These are phyloP conservation scores for Sphinx pinastri DNA, from an alignment of 2,888 invertebrate species.

Conservation along the genomic window DNA sequence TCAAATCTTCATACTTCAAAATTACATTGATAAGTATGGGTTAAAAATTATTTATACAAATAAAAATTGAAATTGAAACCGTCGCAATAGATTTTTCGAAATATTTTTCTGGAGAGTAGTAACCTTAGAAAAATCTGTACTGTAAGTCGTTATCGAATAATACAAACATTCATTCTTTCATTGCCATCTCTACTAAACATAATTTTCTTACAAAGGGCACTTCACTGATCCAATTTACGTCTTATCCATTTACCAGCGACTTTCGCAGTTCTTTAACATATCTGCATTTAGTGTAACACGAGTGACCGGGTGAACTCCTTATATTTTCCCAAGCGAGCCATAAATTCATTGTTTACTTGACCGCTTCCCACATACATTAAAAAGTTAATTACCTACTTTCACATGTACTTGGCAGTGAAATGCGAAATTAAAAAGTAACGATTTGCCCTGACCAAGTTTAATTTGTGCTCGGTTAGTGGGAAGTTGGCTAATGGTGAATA, in stretches of 20 bases:
- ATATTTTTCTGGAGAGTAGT: no score
- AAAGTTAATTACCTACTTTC: slow-evolving; percentile 20
- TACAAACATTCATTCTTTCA: background rate
- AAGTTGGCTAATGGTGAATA: background rate
- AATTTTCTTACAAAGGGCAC: background rate
- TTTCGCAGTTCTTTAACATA: background rate
- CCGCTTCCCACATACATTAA: slow-evolving; percentile 1
- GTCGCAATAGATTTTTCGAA: no score
- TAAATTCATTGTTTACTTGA: slow-evolving; percentile 12
- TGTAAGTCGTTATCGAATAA: background rate
- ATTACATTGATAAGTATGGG: no score
- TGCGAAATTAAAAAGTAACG: slow-evolving; percentile 21
- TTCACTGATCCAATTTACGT: background rate
- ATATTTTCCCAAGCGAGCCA: slow-evolving; percentile 2
- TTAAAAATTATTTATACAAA: no score
- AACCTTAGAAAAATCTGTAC: background rate
- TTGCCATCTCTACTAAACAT: no score
- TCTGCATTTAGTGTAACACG: background rate
- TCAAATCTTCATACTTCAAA: no score
- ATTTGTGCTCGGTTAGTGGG: background rate
- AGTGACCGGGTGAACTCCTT: slow-evolving; percentile 6
- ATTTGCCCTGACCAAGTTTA: background rate
- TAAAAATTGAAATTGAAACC: no score
- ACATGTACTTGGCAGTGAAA: background rate
- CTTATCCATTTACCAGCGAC: background rate